These are phyloP conservation scores for Agrypnia vestita DNA, from an alignment of 1,140 invertebrate species.

Conservation along the genomic window DNA sequence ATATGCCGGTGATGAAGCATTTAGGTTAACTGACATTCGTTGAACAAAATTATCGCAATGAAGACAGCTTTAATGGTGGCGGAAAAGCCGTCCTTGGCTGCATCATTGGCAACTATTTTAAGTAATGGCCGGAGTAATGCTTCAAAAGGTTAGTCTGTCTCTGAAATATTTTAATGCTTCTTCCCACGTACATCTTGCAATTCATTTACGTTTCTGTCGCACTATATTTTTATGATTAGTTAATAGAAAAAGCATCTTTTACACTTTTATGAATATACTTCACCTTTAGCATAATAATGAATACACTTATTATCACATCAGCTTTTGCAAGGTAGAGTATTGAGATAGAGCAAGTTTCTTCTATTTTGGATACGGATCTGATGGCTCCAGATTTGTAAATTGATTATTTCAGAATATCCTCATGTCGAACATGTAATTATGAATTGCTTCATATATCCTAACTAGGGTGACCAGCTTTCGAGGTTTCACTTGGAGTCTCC, in stretches of 20 bases:
- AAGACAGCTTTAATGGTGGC: constrained; percentile 98
- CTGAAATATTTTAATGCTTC: not conserved
- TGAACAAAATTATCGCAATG: constrained; percentile 73
- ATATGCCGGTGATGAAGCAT: constrained; percentile 20
- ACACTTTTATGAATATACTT: not conserved
- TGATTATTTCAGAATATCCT: no score
- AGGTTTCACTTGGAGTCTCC: no score
- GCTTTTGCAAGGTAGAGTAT: no score
- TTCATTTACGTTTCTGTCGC: not conserved
- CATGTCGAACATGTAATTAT: no score
- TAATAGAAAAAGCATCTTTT: not conserved
- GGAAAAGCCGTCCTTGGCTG: constrained; percentile 98
- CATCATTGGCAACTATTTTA: constrained; percentile 94
- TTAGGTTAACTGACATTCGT: constrained; percentile 9
- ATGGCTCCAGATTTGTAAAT: no score
- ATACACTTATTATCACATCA: no score
- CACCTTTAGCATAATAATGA: not conserved
- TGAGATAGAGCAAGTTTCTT: no score
- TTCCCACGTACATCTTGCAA: constrained; percentile 2
- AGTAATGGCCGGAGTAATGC: constrained; percentile 88
- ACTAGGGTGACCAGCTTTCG: no score
- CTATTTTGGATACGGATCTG: no score
- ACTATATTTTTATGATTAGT: not conserved
- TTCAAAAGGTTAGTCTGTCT: constrained; percentile 81
- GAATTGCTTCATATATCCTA: no score